Base-by-base conservation (phyloP, 2,888 invertebrate genomes). In the Erpobdella octoculata region DNA sequence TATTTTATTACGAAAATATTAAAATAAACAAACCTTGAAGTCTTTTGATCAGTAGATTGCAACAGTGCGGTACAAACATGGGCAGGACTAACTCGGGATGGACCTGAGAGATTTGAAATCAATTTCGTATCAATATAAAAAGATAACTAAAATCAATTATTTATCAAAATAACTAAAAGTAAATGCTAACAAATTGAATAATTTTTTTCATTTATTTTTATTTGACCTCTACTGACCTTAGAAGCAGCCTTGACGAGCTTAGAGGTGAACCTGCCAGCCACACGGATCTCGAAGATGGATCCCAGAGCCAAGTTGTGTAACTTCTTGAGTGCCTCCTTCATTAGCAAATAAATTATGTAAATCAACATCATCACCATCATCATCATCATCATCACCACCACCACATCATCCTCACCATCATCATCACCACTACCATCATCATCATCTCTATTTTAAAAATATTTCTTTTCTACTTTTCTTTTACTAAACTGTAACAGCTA, bases 181-280 rank as follows among this genome's bases (percentile, higher is more conserved):
- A 41, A 12, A 41, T 41, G 9, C 41, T 15, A 9, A 53, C 1
- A 3, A n/a, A 12, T 18, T 53, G n/a, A 53, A 18, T 53, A n/a
- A 9, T 6, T 12, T 53, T 53, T 53, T 3, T 46, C 18, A n/a
- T 46, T 46, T 46, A n/a, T n/a, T 5, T n/a, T 46, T 3, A 46
- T 46, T 46, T n/a, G 5, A 18, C 21, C 21, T 18, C 18, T 33
- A 65, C 15, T 18, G 65, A 86, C 85, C 81, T 84, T 85, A 46
- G 85, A 82, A 72, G 85, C 85, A 38, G 85, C 83, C 72, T 88
- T 87, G 74, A 90, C 87, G 73, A 93, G 83, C 12, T 88, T 87
- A 0, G 90, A 91, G 0, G 91, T 88, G 80, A 91, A 87, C 79
- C 89, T 89, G 0, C 92, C 93, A 0, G 92, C 89, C 0, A 93